These are phyloP conservation scores for Lucilia sericata DNA, from an alignment of 1,140 invertebrate species.

Conservation along the genomic window DNA sequence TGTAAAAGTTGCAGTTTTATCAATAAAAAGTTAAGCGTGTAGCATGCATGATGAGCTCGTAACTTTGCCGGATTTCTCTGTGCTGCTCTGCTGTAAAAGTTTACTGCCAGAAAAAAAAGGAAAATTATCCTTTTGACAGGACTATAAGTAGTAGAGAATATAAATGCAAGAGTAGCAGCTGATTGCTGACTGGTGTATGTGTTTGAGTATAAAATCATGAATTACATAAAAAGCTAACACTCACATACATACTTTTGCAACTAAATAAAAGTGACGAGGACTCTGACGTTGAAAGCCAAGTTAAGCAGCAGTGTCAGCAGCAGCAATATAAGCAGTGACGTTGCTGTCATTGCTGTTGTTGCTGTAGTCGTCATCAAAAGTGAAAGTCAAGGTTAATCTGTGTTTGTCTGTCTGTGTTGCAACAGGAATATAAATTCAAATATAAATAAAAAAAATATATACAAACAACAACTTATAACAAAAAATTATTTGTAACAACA, in stretches of 20 bases:
- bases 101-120: not conserved
- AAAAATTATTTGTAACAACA: not conserved
- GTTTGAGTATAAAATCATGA: not conserved
- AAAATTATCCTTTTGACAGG: slow-evolving; percentile 36
- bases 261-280: slow-evolving; percentile 11
- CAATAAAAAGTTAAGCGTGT: slow-evolving; percentile 21
- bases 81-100: not conserved
- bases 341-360: not conserved
- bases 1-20: slow-evolving; percentile 1
- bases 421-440: slow-evolving; percentile 34
- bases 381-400: slow-evolving; percentile 69
- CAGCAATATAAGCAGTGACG: slow-evolving; percentile 23
- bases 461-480: not conserved
- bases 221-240: not conserved
- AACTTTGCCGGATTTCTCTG: not conserved
- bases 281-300: slow-evolving; percentile 11
- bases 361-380: slow-evolving; percentile 53
- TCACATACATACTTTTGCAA: slow-evolving; percentile 29
- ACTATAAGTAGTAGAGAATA: slow-evolving; percentile 3
- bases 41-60: slow-evolving; percentile 39
- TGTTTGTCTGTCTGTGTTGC: slow-evolving; percentile 51
- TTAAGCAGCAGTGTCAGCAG: slow-evolving; percentile 43
- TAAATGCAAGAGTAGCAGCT: not conserved
- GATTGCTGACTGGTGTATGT: not conserved
- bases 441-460: slow-evolving; percentile 3